Evolutionary conservation across 1,140 invertebrate species (phyloP).

Genomic region (Penaeus vannamei): DNA sequence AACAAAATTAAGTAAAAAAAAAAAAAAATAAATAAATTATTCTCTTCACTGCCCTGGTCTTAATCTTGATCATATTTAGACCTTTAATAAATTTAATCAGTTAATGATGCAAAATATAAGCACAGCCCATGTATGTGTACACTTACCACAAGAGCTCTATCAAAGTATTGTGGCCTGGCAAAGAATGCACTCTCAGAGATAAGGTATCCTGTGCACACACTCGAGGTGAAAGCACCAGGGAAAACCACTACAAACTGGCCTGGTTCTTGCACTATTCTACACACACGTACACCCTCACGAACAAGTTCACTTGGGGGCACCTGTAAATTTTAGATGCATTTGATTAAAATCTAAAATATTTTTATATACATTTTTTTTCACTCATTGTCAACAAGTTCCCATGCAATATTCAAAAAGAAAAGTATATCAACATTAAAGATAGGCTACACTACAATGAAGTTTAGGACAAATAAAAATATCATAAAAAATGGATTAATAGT

Average conservation of each 20-base stretch:
- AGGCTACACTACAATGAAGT: background rate
- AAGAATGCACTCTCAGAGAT: constrained; percentile 96
- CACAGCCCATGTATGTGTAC: background rate
- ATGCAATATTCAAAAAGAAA: constrained; percentile 23
- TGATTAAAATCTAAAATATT: constrained; percentile 13
- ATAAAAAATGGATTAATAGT: background rate
- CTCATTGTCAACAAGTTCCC: too few relatives aligned
- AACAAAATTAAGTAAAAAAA: too few relatives aligned
- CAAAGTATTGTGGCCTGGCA: constrained; percentile 87
- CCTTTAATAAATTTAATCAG: too few relatives aligned
- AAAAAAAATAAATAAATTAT: too few relatives aligned
- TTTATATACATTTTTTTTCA: too few relatives aligned
- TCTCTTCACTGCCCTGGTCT: too few relatives aligned
- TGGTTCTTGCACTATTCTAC: constrained; percentile 86
- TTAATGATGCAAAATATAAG: background rate
- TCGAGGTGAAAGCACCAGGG: constrained; percentile 90
- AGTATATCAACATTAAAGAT: background rate
- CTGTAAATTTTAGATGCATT: constrained; percentile 67
- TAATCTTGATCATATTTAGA: too few relatives aligned
- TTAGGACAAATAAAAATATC: background rate
- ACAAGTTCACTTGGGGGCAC: constrained; percentile 86
- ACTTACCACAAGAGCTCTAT: constrained; percentile 79
- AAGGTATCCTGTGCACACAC: constrained; percentile 89
- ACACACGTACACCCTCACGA: constrained; percentile 83
- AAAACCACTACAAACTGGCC: constrained; percentile 94